Percentiles rank a stretch among this genome's conserved stretches.
These are phyloP conservation scores for Columba guinea DNA, from an alignment of 2,797 vertebrate species.

Conservation along the genomic window DNA sequence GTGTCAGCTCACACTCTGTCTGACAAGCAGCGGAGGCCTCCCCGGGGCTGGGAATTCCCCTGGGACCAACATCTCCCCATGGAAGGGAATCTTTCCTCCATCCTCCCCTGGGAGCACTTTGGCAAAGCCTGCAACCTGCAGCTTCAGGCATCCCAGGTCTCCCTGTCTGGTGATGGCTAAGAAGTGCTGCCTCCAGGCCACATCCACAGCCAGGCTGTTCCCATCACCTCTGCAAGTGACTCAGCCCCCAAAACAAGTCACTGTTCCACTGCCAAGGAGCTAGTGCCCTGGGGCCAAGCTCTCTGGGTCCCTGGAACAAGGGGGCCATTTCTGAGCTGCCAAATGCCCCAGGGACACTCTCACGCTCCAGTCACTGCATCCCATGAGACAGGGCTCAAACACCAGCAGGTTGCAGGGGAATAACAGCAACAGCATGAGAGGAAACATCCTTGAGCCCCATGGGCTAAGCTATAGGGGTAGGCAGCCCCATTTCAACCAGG, in stretches of 20 bases:
- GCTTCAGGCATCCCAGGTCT: neutral
- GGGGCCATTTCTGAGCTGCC: neutral
- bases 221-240: conserved; percentile 14
- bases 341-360: neutral
- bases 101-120: neutral
- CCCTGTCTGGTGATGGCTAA: neutral
- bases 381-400: neutral
- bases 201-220: neutral
- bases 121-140: neutral
- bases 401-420: neutral
- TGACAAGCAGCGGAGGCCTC: neutral
- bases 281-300: neutral
- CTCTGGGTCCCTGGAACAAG: neutral
- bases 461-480: neutral
- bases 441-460: neutral
- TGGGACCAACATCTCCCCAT: fast-evolving
- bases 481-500: neutral
- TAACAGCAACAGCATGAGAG: neutral
- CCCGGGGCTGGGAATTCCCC: neutral
- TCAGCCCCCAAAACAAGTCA: neutral
- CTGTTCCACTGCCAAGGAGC: conserved; percentile 30
- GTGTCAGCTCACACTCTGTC: neutral
- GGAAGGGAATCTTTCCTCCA: neutral
- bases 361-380: neutral
- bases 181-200: neutral